A percentile compares a stretch with the other conserved stretches of the same genome.
phyloP scores from a whole-genome alignment of 53 echinoderm and acorn worm genomes.

The Luidia sarsii region DNA sequence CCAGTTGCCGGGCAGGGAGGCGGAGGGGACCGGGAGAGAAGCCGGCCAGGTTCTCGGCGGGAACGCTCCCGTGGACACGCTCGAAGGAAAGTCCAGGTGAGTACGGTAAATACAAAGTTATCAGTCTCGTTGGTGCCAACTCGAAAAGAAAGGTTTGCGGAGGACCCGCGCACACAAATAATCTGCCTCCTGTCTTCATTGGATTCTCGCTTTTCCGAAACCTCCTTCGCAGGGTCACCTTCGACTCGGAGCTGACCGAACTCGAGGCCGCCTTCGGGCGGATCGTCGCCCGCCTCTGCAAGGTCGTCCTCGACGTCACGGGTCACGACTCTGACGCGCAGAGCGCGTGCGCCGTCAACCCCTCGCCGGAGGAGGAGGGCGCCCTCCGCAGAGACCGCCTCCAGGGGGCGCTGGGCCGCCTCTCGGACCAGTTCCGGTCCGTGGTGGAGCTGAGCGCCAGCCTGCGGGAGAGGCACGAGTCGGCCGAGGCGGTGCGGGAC shows the following conservation, averaged over 20 bases:
- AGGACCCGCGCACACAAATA: too few species aligned
- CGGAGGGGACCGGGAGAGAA: background rate
- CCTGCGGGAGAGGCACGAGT: slow-evolving; percentile 38
- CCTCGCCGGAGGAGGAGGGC: slow-evolving; percentile 5
- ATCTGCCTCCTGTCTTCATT: too few species aligned
- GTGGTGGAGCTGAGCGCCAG: slow-evolving; percentile 77
- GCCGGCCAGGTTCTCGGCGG: background rate
- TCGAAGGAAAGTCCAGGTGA: background rate
- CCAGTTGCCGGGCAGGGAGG: background rate
- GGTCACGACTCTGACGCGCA: slow-evolving; percentile 59
- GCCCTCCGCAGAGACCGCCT: slow-evolving; percentile 42
- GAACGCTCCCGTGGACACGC: background rate
- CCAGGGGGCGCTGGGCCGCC: slow-evolving; percentile 62
- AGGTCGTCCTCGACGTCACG: slow-evolving; percentile 63
- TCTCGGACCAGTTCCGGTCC: slow-evolving; percentile 90
- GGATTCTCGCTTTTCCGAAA: too few species aligned
- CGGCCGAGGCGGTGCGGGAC: slow-evolving; percentile 26
- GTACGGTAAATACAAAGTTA: background rate
- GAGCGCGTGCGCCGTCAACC: slow-evolving; percentile 46
- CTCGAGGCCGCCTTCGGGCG: slow-evolving; percentile 70
- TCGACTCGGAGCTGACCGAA: slow-evolving; percentile 60
- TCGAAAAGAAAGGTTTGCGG: too few species aligned
- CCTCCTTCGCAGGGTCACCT: slow-evolving; percentile 48
- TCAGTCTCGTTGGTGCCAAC: too few species aligned
- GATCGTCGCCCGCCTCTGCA: slow-evolving; percentile 71